phyloP scores from a whole-genome alignment of 2,113 vertebrate species.

The Notarius lentiginosus region DNA sequence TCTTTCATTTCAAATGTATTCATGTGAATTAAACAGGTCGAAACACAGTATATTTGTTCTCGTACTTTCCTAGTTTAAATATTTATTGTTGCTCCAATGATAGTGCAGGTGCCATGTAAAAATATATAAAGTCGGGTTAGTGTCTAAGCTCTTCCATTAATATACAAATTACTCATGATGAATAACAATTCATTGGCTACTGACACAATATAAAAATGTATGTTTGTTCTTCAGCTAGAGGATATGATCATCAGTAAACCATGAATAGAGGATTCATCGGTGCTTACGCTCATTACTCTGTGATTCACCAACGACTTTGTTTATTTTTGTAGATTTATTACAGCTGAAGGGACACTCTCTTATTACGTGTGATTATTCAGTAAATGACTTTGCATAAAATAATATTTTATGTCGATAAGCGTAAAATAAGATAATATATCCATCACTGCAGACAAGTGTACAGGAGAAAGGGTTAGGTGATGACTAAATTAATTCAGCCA shows the following conservation, averaged over 20 bases:
- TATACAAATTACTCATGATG: background rate
- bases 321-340: constrained; percentile 30
- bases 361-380: background rate
- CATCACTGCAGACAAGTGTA: background rate
- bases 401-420: background rate
- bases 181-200: background rate
- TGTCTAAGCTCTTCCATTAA: background rate
- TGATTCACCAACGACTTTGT: constrained; percentile 20
- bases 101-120: too few relatives aligned
- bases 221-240: constrained; percentile 1
- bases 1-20: background rate
- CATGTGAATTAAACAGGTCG: background rate
- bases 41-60: background rate
- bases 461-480: background rate
- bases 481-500: constrained; percentile 4
- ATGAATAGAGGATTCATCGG: constrained; percentile 14
- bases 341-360: background rate
- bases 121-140: background rate
- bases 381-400: background rate
- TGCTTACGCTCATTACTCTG: constrained; percentile 5
- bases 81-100: background rate
- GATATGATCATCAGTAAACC: background rate
- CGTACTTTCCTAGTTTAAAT: background rate
- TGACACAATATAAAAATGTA: background rate
- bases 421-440: background rate